These are phyloP conservation scores for Crocidura indochinensis DNA, from an alignment of 2,797 vertebrate species.

Conservation along the genomic window DNA sequence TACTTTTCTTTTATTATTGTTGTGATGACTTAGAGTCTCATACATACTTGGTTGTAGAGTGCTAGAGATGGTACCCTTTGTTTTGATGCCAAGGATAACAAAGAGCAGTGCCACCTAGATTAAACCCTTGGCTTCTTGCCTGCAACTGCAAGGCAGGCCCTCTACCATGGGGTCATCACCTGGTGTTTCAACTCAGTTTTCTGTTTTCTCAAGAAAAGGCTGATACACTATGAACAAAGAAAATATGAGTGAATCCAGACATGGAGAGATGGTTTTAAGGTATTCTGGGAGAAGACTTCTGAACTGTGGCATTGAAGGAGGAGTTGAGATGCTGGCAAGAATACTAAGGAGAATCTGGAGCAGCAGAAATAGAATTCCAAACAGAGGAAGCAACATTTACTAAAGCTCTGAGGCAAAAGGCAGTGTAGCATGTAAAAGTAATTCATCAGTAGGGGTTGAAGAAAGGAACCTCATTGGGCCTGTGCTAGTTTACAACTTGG, in stretches of 20 bases:
- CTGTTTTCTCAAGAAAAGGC: conserved; percentile 29
- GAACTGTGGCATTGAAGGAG: not conserved
- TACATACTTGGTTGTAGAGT: too few relatives aligned
- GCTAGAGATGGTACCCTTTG: too few relatives aligned
- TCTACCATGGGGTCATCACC: too few relatives aligned
- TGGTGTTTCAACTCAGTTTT: too few relatives aligned
- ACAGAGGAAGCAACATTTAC: not conserved
- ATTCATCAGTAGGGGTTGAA: conserved; percentile 2
- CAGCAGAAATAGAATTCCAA: not conserved
- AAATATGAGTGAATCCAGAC: conserved; percentile 34
- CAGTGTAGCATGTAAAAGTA: not conserved
- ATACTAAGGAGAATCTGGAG: not conserved
- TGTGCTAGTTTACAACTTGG: too few relatives aligned
- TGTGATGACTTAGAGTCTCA: too few relatives aligned
- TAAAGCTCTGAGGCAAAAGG: conserved; percentile 11
- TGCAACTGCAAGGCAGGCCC: too few relatives aligned
- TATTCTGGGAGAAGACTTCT: not conserved
- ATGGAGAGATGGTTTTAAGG: not conserved
- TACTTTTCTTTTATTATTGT: too few relatives aligned
- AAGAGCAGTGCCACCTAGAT: too few relatives aligned
- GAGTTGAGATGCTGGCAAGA: conserved; percentile 12
- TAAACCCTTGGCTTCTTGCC: too few relatives aligned
- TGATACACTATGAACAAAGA: not conserved
- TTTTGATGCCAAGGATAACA: too few relatives aligned
- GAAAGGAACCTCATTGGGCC: conserved; percentile 20